These are phyloP conservation scores for Colostygia pectinataria DNA, from an alignment of 2,888 invertebrate species.

Conservation along the genomic window DNA sequence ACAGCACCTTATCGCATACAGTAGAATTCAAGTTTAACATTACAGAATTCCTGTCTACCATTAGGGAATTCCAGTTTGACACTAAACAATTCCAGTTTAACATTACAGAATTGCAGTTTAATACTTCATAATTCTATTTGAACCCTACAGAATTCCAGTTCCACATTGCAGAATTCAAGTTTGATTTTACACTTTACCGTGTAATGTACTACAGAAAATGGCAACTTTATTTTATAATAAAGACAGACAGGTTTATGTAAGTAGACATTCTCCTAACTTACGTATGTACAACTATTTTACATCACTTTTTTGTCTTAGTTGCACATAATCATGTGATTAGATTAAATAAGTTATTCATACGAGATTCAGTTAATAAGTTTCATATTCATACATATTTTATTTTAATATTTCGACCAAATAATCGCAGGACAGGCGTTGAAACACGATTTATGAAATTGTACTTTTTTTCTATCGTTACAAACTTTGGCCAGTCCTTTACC, in stretches of 20 bases:
- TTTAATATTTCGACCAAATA: slow-evolving; percentile 33
- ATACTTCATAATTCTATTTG: too few species aligned
- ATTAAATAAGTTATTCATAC: slow-evolving; percentile 33
- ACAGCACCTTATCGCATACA: neutral
- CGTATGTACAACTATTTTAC: slow-evolving; percentile 58
- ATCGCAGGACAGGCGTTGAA: slow-evolving; percentile 23
- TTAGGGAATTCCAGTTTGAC: too few species aligned
- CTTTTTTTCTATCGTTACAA: neutral
- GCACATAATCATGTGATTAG: slow-evolving; percentile 52
- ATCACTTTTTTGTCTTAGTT: slow-evolving; percentile 76
- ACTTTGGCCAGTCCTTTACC: neutral
- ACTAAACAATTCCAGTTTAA: too few species aligned
- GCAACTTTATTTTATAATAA: neutral
- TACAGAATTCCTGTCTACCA: too few species aligned
- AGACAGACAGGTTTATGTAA: neutral
- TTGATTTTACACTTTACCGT: neutral
- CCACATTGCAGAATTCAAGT: neutral
- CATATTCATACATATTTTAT: neutral
- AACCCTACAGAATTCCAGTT: too few species aligned
- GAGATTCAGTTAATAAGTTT: slow-evolving; percentile 39
- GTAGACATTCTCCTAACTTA: neutral
- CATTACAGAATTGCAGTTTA: too few species aligned
- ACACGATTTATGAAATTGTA: neutral
- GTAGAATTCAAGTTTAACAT: neutral
- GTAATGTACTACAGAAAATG: neutral